Base-by-base conservation (phyloP, 2,888 invertebrate species). In the Allygus modestus region DNA sequence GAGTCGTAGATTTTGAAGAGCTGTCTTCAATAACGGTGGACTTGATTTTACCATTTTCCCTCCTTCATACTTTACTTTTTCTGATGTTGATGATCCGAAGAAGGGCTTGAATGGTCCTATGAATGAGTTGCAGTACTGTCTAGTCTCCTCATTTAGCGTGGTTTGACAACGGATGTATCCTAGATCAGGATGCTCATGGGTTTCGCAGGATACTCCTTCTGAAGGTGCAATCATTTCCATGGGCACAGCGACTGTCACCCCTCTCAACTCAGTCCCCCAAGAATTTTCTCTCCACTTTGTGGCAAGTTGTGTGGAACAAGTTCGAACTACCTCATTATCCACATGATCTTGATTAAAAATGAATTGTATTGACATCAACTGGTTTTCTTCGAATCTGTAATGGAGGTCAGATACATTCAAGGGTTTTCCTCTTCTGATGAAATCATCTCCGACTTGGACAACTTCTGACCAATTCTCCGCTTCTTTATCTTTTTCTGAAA, bases 1-100 rank as follows among this genome's bases (percentile, higher is more conserved):
- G 37, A 11, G 37, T 37, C 7, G 37, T 37, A 4, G 7, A 7
- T 11, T 11, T n/a, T n/a, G n/a, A n/a, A n/a, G 37, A 11, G 73
- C 73, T 11, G 33, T 33, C 23, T 31, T 73, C 17, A 73, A n/a
- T 5, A 73, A 15, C 2, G 73, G 73, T 2, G 73, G 73, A n/a
- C 28, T 15, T 4, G 31, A 26, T 20, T 28, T 31, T n/a, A 73
- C 73, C 33, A 33, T 5, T 73, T n/a, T 73, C 1, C 73, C 73
- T 33, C 73, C 73, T n/a, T 73, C 37, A 33, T 73, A 73, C n/a
- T 33, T 73, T n/a, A 73, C 73, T n/a, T 65, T 65, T 65, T 65
- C 20, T 1, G 7, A 2, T 2, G 65, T 65, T 12, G 26, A 28
- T 9, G 65, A 65, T 26, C 65, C 65, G 26, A 65, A 65, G 26